These are phyloP conservation scores for Aporophyla nigra DNA, from an alignment of 2,888 invertebrate species.

Conservation along the genomic window DNA sequence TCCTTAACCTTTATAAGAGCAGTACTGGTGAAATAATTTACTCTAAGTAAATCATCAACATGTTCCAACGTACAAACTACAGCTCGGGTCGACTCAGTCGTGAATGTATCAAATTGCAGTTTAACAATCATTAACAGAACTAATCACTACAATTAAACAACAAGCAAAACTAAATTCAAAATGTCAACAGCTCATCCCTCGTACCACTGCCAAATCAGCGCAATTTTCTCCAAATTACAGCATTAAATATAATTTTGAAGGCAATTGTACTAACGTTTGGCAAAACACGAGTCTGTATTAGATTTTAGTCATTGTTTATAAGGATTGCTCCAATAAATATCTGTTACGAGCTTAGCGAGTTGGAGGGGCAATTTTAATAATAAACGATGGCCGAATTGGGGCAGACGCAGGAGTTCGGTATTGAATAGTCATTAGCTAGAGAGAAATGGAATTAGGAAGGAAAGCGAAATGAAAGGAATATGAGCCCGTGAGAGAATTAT, in stretches of 20 bases:
- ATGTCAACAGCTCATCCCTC: constrained; percentile 23
- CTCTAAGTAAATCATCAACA: no score
- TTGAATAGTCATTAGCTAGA: constrained; percentile 58
- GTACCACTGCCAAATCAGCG: constrained; percentile 50
- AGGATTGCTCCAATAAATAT: constrained; percentile 65
- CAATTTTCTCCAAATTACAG: constrained; percentile 63
- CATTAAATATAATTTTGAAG: constrained; percentile 66
- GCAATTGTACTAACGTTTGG: constrained; percentile 52
- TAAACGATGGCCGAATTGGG: constrained; percentile 57
- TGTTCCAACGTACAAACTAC: no score
- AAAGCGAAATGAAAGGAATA: constrained; percentile 43
- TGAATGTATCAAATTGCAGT: background rate
- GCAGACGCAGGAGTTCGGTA: constrained; percentile 50
- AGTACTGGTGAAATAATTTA: no score
- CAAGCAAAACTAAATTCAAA: constrained; percentile 26
- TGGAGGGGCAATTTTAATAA: constrained; percentile 62
- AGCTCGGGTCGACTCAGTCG: no score
- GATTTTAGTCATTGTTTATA: constrained; percentile 67
- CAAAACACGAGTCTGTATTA: constrained; percentile 63
- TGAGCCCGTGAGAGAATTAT: constrained; percentile 32
- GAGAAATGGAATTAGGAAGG: constrained; percentile 47
- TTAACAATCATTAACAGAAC: constrained; percentile 1
- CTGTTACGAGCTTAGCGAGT: constrained; percentile 50
- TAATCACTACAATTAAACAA: constrained; percentile 19
- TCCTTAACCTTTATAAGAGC: no score